Evolutionary conservation across 2,888 invertebrate genomes (phyloP).

Genomic region (Pinctada fucata): DNA sequence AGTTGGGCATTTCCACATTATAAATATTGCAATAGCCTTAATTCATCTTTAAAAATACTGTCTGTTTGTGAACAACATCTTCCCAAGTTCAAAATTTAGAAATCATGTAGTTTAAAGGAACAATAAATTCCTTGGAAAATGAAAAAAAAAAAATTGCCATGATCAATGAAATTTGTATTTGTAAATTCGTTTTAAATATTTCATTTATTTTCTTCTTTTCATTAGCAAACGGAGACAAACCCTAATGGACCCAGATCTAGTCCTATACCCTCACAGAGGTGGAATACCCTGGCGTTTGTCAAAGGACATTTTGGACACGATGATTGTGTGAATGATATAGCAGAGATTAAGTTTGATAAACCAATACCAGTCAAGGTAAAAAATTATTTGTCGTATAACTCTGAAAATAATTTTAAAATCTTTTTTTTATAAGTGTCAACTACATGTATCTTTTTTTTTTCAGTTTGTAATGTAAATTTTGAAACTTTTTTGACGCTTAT

Average conservation of each 20-base stretch:
- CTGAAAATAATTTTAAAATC: too few relatives aligned
- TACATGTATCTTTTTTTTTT: too few relatives aligned
- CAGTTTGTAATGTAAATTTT: too few relatives aligned
- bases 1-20: too few relatives aligned
- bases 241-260: constrained; percentile 44
- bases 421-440: too few relatives aligned
- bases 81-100: too few relatives aligned
- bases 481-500: too few relatives aligned
- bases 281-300: constrained; percentile 91
- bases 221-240: constrained; percentile 25
- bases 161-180: neutral
- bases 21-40: too few relatives aligned
- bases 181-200: neutral
- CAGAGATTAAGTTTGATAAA: constrained; percentile 92
- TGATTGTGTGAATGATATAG: constrained; percentile 88
- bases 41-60: too few relatives aligned
- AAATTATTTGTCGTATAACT: too few relatives aligned
- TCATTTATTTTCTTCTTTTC: neutral
- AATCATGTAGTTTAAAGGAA: too few relatives aligned
- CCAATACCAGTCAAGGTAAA: constrained; percentile 89
- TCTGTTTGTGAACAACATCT: too few relatives aligned
- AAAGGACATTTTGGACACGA: constrained; percentile 90
- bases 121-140: neutral
- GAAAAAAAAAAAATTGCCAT: neutral
- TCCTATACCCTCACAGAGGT: constrained; percentile 79